Conservation (phyloP, 1,140 invertebrate species). For the Bacillus rossius region DNA sequence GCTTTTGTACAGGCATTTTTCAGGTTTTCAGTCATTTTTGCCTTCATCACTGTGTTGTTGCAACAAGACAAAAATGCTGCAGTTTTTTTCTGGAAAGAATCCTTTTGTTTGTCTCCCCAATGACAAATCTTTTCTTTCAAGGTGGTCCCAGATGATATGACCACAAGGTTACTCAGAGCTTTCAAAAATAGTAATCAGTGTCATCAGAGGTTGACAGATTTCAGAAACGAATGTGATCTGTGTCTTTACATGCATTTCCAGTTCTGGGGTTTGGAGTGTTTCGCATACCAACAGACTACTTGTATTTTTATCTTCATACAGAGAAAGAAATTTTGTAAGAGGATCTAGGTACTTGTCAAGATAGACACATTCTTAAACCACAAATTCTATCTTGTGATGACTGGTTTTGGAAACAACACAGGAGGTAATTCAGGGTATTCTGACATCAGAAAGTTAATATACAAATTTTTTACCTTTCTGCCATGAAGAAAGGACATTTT, state of each 20-base stretch:
- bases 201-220: background rate
- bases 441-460: background rate
- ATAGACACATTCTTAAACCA: background rate
- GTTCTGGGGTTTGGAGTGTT: background rate
- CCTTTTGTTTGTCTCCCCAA: background rate
- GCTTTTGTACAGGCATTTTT: background rate
- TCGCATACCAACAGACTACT: background rate
- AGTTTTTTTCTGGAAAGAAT: background rate
- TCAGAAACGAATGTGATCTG: background rate
- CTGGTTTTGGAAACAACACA: background rate
- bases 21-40: background rate
- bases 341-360: background rate
- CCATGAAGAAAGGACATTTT: background rate
- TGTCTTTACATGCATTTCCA: background rate
- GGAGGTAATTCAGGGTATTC: background rate
- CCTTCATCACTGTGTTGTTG: background rate
- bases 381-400: conserved; percentile 2
- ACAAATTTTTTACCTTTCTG: background rate
- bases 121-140: background rate
- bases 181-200: background rate
- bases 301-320: background rate
- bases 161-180: conserved; percentile 2
- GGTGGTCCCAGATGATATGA: background rate
- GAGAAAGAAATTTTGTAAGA: background rate
- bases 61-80: background rate